Evolutionary conservation across 2,113 vertebrate genomes (phyloP), one percentile per base, ranked within the genome.

Genomic region (Callopanchax toddi): DNA sequence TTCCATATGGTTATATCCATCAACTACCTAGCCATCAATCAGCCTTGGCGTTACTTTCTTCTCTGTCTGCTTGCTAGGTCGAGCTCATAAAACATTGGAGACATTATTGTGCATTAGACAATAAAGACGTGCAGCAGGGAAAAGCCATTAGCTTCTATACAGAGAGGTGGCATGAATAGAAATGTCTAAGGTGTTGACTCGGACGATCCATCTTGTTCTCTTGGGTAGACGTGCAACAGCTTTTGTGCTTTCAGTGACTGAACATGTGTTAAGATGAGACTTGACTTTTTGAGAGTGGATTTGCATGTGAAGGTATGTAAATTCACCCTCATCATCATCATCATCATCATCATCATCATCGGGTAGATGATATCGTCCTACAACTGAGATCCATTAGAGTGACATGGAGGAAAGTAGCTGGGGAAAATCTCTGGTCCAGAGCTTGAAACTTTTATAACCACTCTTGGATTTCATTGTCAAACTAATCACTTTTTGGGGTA

Each of bases 81-180:
- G 49, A 76, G 71, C 77, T 84, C 87, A 79, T 87, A 89, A 89
- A 90, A 71, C 84, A 90, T 77, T 64, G n/a, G 2, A 51, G 82
- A 76, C 79, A 76, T 86, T 84, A 86, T 74, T 82, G 82, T 83
- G 73, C 84, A 85, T 86, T 85, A 89, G 86, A 88, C 84, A 84
- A 89, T 87, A 78, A 84, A 87, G 84, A 85, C 60, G 75, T 76
- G 68, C 79, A 83, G 79, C 61, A 67, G 60, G 82, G 83, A 67
- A 72, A 87, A 84, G 68, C 81, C 79, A 86, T 90, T 87, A 86
- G 79, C 71, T 74, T 83, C 79, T 63, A 72, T 62, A 26, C 71
- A 81, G 60, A 74, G 60, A 74, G 67, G 71, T 74, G 62, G 60
- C 79, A 74, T 78, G 82, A 79, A 89, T 70, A 71, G 81, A 78